Conservation (phyloP, 2,888 invertebrate genomes). For the Sphecodes monilicornis region DNA sequence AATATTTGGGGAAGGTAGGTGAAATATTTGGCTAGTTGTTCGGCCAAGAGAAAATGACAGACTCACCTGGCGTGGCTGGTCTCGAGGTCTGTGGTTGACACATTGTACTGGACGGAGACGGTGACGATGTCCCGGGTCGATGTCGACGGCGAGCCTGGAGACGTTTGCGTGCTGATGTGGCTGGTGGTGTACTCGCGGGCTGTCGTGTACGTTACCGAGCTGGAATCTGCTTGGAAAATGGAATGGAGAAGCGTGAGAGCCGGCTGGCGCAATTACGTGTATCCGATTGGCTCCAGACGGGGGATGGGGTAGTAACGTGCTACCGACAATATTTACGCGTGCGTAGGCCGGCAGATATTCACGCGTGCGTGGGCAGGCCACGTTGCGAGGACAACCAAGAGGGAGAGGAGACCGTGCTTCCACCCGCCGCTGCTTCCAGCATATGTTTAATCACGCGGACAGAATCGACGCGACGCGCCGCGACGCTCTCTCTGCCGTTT, state of each 20-base stretch:
- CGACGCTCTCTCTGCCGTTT: neutral
- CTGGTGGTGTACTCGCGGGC: slow-evolving; percentile 79
- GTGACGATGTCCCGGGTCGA: slow-evolving; percentile 78
- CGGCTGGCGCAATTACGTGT: slow-evolving; percentile 56
- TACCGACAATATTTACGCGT: slow-evolving; percentile 68
- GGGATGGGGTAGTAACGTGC: slow-evolving; percentile 60
- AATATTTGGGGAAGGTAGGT: neutral
- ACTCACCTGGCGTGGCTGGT: slow-evolving; percentile 79
- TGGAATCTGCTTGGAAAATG: slow-evolving; percentile 76
- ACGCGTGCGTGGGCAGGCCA: slow-evolving; percentile 72
- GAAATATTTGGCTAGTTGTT: neutral
- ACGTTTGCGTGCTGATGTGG: slow-evolving; percentile 76
- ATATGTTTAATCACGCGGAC: slow-evolving; percentile 34
- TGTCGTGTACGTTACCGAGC: slow-evolving; percentile 81
- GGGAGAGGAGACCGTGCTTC: slow-evolving; percentile 27
- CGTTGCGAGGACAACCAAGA: slow-evolving; percentile 44
- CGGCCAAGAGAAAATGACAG: slow-evolving; percentile 31
- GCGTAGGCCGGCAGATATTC: slow-evolving; percentile 69
- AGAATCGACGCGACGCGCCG: neutral
- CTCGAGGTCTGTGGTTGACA: slow-evolving; percentile 77
- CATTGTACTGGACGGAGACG: slow-evolving; percentile 79
- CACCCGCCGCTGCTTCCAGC: slow-evolving; percentile 26
- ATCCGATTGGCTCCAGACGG: slow-evolving; percentile 40
- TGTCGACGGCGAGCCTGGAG: slow-evolving; percentile 74
- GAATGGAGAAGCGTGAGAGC: slow-evolving; percentile 45